Percentiles rank a stretch among this genome's conserved stretches.
Evolutionary conservation across 2,888 invertebrate genomes (phyloP).

Genomic region (Anorthoa munda): DNA sequence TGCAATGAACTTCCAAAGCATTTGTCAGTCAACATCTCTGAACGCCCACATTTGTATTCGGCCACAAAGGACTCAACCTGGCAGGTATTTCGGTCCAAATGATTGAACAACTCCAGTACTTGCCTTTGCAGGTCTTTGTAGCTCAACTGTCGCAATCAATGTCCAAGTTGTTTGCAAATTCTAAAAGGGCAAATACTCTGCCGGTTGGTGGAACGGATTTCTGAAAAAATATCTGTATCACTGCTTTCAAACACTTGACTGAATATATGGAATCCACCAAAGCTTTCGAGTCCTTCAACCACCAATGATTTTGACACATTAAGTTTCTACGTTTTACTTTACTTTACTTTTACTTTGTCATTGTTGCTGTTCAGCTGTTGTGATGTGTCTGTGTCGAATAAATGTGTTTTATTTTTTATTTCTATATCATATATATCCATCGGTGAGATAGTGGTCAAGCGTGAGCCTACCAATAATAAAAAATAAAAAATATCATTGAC

Average conservation of each 20-base stretch:
- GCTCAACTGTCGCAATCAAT: constrained; percentile 58
- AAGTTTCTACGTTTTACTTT: too few relatives aligned
- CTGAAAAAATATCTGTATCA: neutral
- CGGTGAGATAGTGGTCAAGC: too few relatives aligned
- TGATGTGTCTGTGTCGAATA: too few relatives aligned
- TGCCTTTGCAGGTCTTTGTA: constrained; percentile 54
- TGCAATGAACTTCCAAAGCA: constrained; percentile 15
- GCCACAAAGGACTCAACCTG: constrained; percentile 40
- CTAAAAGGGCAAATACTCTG: constrained; percentile 18
- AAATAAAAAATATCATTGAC: too few relatives aligned
- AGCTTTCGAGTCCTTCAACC: neutral
- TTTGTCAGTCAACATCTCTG: constrained; percentile 13
- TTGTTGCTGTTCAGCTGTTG: too few relatives aligned
- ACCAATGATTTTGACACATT: neutral
- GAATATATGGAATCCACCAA: neutral
- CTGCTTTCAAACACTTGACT: neutral
- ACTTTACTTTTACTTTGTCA: too few relatives aligned
- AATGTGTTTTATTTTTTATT: too few relatives aligned
- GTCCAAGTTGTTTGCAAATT: constrained; percentile 53
- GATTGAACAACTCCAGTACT: constrained; percentile 50
- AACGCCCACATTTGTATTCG: constrained; percentile 18
- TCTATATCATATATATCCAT: too few relatives aligned
- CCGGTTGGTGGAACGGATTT: constrained; percentile 9
- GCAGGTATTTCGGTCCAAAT: constrained; percentile 50
- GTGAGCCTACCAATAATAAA: too few relatives aligned